phyloP scores from a whole-genome alignment of 2,888 invertebrate genomes.

The Morpho deidamia region DNA sequence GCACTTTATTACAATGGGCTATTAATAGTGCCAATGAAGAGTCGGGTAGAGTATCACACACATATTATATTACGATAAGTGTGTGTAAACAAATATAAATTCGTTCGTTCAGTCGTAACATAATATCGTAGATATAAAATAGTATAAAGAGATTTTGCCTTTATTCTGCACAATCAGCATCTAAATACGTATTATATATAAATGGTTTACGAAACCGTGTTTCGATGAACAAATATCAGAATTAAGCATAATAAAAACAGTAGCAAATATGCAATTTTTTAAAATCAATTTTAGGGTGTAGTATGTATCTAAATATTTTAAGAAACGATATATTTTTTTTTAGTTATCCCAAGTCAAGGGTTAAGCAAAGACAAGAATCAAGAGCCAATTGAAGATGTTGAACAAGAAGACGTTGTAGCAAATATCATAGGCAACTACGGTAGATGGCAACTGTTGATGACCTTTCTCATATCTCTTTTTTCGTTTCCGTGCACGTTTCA shows the following conservation, averaged over 20 bases:
- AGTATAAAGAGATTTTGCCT: no score
- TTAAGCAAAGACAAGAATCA: constrained; percentile 49
- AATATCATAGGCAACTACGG: constrained; percentile 86
- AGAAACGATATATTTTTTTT: constrained; percentile 27
- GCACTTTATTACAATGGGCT: constrained; percentile 19
- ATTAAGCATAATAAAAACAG: no score
- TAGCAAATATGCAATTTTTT: no score
- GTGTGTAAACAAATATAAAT: not conserved
- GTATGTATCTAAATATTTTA: no score
- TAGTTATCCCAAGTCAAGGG: constrained; percentile 67
- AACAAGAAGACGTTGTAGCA: constrained; percentile 82
- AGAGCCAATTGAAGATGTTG: constrained; percentile 39
- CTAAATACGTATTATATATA: no score
- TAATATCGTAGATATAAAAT: no score
- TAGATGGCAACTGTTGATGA: constrained; percentile 86
- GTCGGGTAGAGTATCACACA: constrained; percentile 11
- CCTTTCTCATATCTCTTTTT: constrained; percentile 85
- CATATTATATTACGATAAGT: constrained; percentile 8
- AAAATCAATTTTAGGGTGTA: no score
- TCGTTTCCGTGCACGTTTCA: constrained; percentile 90
- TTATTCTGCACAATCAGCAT: no score
- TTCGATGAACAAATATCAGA: no score
- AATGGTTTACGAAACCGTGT: no score
- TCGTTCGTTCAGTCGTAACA: no score
- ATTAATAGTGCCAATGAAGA: constrained; percentile 20